A percentile compares a stretch with the other conserved stretches of the same genome.
These are phyloP conservation scores for Drosophila virilis DNA, from an alignment of 1,140 invertebrate genomes.

Conservation along the genomic window DNA sequence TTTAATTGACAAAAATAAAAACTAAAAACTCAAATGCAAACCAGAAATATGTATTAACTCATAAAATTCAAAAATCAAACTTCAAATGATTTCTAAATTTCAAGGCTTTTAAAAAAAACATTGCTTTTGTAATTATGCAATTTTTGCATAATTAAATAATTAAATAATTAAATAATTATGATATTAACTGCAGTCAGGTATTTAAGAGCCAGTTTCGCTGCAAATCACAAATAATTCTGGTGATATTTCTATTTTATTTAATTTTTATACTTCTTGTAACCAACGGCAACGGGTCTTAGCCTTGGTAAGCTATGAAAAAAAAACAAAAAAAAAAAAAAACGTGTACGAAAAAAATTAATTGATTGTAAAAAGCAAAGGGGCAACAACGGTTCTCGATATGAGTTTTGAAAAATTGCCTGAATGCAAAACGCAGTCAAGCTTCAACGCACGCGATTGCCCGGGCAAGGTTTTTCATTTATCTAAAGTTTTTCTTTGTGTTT, in stretches of 20 bases:
- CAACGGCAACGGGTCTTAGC: slow-evolving; percentile 8
- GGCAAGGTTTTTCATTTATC: slow-evolving; percentile 49
- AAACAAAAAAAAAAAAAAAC: neutral
- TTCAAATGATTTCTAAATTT: neutral
- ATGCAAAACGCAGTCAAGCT: slow-evolving; percentile 73
- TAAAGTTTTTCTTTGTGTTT: slow-evolving; percentile 14
- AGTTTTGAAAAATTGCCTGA: slow-evolving; percentile 44
- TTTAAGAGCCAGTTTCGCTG: slow-evolving; percentile 11
- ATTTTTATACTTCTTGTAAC: neutral
- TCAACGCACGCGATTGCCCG: slow-evolving; percentile 69
- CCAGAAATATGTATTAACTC: too few species aligned
- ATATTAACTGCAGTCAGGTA: neutral
- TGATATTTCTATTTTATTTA: slow-evolving; percentile 22
- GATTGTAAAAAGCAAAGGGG: slow-evolving; percentile 57
- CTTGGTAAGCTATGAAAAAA: slow-evolving; percentile 18
- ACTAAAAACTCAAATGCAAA: too few species aligned
- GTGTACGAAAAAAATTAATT: slow-evolving; percentile 57
- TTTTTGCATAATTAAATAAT: slow-evolving; percentile 7
- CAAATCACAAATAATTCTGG: slow-evolving; percentile 29
- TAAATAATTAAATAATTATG: slow-evolving; percentile 16
- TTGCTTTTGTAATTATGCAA: slow-evolving; percentile 16
- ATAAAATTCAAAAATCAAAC: too few species aligned
- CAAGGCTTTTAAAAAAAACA: slow-evolving; percentile 5
- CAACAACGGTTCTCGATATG: slow-evolving; percentile 58
- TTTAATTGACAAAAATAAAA: too few species aligned